phyloP scores from a whole-genome alignment of 2,888 invertebrate genomes.

The Imbricaverruca yamaguchii region DNA sequence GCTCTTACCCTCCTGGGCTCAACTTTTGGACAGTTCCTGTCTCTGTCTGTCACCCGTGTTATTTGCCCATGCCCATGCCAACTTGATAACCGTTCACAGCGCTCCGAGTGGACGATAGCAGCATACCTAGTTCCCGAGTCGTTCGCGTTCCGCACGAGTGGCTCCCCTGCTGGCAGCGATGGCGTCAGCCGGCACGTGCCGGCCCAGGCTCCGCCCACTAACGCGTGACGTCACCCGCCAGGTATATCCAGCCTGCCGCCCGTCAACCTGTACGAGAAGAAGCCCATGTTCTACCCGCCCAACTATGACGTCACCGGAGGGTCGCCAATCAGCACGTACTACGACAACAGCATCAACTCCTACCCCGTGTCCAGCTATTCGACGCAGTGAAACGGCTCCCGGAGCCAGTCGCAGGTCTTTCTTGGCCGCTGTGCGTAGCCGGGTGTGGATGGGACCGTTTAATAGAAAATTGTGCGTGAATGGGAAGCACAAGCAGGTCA shows the following conservation, averaged over 20 bases:
- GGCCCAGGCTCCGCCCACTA: neutral
- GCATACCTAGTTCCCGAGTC: too few relatives aligned
- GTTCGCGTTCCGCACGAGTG: neutral
- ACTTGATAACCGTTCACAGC: too few relatives aligned
- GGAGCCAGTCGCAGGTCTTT: neutral
- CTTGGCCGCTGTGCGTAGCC: neutral
- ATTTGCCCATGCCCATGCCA: too few relatives aligned
- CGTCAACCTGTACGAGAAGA: constrained; percentile 19
- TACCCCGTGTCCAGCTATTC: constrained; percentile 7
- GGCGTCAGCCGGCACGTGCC: neutral
- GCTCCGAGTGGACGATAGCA: too few relatives aligned
- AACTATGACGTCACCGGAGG: constrained; percentile 9
- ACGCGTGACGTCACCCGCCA: neutral
- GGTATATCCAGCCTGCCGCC: constrained; percentile 18
- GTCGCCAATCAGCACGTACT: constrained; percentile 17
- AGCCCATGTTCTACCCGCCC: constrained; percentile 15
- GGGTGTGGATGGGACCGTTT: neutral
- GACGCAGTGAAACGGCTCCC: neutral
- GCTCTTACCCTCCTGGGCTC: too few relatives aligned
- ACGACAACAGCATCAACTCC: constrained; percentile 9
- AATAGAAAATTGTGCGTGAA: neutral
- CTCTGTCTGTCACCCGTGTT: too few relatives aligned
- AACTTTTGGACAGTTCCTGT: too few relatives aligned
- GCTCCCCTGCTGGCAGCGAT: neutral
- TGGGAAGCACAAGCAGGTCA: neutral